phyloP scores from a whole-genome alignment of 2,888 invertebrate genomes.

The Polydrusus pterygomalis region DNA sequence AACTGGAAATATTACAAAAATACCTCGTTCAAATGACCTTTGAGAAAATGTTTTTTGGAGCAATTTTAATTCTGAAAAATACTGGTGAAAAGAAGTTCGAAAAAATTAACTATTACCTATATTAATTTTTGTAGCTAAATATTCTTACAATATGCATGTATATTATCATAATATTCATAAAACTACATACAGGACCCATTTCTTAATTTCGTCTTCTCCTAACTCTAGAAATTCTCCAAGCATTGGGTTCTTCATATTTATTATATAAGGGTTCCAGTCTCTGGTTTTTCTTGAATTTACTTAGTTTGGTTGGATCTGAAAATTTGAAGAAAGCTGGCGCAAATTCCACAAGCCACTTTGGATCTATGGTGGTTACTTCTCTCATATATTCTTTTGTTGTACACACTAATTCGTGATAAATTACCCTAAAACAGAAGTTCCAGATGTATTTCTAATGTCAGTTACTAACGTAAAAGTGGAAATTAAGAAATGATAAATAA shows the following conservation, averaged over 20 bases:
- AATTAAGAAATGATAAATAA: too few relatives aligned
- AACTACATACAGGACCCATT: background rate
- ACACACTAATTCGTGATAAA: conserved; percentile 98
- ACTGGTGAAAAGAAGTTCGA: too few relatives aligned
- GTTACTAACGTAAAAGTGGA: background rate
- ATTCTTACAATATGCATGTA: too few relatives aligned
- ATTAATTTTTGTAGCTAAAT: too few relatives aligned
- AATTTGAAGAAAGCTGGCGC: conserved; percentile 99
- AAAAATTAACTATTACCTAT: too few relatives aligned
- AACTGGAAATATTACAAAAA: too few relatives aligned
- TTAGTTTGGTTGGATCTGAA: conserved; percentile 98
- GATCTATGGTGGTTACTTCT: conserved; percentile 97
- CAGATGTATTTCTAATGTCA: background rate
- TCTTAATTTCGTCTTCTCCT: conserved; percentile 88
- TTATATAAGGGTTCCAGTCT: conserved; percentile 97
- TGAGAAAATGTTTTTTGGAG: too few relatives aligned
- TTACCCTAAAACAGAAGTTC: conserved; percentile 83
- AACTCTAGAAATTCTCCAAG: conserved; percentile 98
- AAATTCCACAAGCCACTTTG: conserved; percentile 99
- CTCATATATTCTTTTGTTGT: conserved; percentile 99
- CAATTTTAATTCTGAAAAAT: too few relatives aligned
- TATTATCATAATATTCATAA: too few relatives aligned
- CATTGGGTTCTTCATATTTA: conserved; percentile 99
- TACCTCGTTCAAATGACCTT: too few relatives aligned
- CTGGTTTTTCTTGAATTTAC: conserved; percentile 99